phyloP scores from a whole-genome alignment of 1,140 invertebrate genomes.

The Pectinophora gossypiella region DNA sequence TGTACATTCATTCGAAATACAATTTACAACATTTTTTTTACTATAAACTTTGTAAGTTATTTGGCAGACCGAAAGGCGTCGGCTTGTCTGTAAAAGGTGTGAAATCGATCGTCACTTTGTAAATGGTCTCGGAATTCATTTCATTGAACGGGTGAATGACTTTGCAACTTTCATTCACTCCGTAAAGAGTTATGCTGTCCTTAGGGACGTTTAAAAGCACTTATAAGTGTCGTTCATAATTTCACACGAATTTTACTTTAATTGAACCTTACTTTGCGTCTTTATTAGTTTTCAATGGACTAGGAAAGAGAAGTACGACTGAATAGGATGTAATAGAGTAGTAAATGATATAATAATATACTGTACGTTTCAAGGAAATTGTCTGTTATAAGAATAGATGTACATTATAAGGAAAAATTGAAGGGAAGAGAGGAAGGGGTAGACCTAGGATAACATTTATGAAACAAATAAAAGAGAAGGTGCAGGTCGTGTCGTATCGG shows the following conservation, averaged over 20 bases:
- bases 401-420: too few species aligned
- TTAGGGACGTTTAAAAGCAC: background rate
- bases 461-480: too few species aligned
- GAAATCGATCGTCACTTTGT: conserved; percentile 19
- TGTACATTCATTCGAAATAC: background rate
- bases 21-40: background rate
- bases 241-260: conserved; percentile 42
- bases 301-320: too few species aligned
- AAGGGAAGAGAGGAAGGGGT: too few species aligned
- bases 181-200: background rate
- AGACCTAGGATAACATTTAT: too few species aligned
- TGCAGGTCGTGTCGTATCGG: too few species aligned
- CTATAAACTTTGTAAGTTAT: background rate
- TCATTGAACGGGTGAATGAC: conserved; percentile 9
- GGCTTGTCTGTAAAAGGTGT: conserved; percentile 30
- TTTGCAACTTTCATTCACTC: background rate
- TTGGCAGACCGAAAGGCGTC: conserved; percentile 28
- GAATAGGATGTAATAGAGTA: too few species aligned
- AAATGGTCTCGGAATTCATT: conserved; percentile 33
- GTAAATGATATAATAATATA: too few species aligned
- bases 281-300: too few species aligned
- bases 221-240: conserved; percentile 46
- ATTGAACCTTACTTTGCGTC: conserved; percentile 22
- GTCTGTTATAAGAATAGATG: too few species aligned
- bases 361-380: too few species aligned